Evolutionary conservation across 1,140 invertebrate genomes (phyloP), one percentile per base, ranked within the genome.

Genomic region (Charaxes varanes): DNA sequence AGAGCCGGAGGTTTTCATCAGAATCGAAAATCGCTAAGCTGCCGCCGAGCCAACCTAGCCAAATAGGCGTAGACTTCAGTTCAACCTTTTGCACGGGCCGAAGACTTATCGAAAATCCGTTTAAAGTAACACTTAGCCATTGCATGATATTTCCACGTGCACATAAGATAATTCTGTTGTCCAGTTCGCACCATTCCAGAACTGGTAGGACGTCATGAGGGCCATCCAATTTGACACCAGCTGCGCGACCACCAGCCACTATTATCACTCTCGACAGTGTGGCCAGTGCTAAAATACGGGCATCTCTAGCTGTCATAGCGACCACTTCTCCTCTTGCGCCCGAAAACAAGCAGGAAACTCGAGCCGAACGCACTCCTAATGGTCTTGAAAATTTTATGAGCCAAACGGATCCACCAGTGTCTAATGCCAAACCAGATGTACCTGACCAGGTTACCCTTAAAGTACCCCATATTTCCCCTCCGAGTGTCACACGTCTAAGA

Each of bases 401-500:
- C 89, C 97, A 99, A 2, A 99, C 97, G n/a, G 95, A 98, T 1
- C 97, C 97, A 7, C 97, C 96, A 42, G 94, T 97, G 74, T 99
- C 97, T 11, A 94, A 92, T 30, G 95, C 94, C 7, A 98, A 79
- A 0, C 80, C 85, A 12, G 85, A 83, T 2, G 62, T 61, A 0
- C 71, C 82, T 14, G 86, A 80, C 87, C 90, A 97, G 85, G 90
- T 94, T 85, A 98, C 86, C 73, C 95, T 92, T 27, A 98, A 83
- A 4, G 95, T 93, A 16, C 95, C 94, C 44, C 94, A 94, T 49
- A 93, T 92, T 7, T 93, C 92, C 2, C 94, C 93, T 61, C 97
- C 94, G 13, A 93, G 92, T 65, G 96, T 95, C 3, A 98, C 88
- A 15, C 90, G 90, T 41, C 96, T 81, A 1, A 98, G 76, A 13